A percentile compares a stretch with the other conserved stretches of the same genome.
Conservation (phyloP, 2,888 invertebrate species). For the Tiliacea aurago region DNA sequence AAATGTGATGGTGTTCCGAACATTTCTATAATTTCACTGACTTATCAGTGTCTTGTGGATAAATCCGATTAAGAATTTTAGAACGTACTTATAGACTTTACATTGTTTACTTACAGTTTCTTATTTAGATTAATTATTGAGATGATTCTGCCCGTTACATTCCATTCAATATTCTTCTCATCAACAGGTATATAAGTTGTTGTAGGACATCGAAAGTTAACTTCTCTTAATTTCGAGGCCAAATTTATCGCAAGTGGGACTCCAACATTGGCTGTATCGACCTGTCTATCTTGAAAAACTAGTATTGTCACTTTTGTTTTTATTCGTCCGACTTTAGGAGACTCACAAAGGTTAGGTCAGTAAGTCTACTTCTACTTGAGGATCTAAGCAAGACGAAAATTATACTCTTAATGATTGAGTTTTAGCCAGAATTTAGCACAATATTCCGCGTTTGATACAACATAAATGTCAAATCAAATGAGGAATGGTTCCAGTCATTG, state of each 20-base stretch:
- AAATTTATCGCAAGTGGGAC: slow-evolving; percentile 79
- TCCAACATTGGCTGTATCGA: slow-evolving; percentile 75
- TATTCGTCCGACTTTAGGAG: slow-evolving; percentile 76
- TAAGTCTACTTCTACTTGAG: slow-evolving; percentile 58
- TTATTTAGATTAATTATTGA: slow-evolving; percentile 3
- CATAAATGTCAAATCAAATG: slow-evolving; percentile 29
- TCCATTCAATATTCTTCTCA: slow-evolving; percentile 29
- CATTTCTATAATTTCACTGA: background rate
- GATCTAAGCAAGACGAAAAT: slow-evolving; percentile 25
- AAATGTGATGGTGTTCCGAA: background rate
- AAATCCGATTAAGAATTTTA: background rate
- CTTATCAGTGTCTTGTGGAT: background rate
- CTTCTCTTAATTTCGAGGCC: slow-evolving; percentile 80
- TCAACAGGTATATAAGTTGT: slow-evolving; percentile 60
- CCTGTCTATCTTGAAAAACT: slow-evolving; percentile 85
- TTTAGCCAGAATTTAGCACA: background rate
- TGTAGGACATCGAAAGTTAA: slow-evolving; percentile 78
- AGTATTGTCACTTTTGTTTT: slow-evolving; percentile 88
- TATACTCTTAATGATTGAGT: background rate
- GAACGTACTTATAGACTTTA: background rate
- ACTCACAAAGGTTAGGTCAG: slow-evolving; percentile 71
- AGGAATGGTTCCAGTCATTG: slow-evolving; percentile 20
- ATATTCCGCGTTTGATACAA: slow-evolving; percentile 13
- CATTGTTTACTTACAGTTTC: slow-evolving; percentile 16
- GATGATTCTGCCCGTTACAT: slow-evolving; percentile 27